Conservation (phyloP, 2,113 vertebrate species). For the Actenoides hombroni region DNA sequence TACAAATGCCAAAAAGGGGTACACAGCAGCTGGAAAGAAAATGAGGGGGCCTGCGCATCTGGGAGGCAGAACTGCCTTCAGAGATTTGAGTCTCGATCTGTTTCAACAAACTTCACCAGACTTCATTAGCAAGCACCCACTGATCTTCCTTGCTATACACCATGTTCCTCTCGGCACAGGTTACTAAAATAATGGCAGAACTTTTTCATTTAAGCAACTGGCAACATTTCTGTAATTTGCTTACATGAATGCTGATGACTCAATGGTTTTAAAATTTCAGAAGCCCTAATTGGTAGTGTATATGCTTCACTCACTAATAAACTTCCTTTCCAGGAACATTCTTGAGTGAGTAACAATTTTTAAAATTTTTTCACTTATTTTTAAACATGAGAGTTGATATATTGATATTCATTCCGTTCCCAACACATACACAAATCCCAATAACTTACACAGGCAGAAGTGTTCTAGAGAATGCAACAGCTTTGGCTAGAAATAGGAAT, state of each 20-base stretch:
- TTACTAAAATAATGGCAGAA: neutral
- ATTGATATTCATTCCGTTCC: neutral
- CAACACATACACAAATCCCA: neutral
- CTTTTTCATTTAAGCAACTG: neutral
- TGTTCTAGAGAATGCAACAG: neutral
- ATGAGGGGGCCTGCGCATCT: neutral
- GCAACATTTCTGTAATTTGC: neutral
- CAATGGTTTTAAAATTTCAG: neutral
- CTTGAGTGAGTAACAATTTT: neutral
- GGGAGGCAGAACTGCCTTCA: neutral
- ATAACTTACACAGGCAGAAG: neutral
- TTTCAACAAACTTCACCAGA: neutral
- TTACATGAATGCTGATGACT: neutral
- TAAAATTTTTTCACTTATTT: neutral
- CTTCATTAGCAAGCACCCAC: neutral
- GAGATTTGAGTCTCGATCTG: neutral
- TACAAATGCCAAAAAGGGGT: neutral
- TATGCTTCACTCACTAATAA: neutral
- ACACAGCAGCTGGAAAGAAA: neutral
- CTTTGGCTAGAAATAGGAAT: neutral
- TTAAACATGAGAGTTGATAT: neutral
- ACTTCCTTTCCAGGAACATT: neutral
- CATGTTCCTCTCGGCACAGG: neutral
- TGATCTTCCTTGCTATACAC: neutral
- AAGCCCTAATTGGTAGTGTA: neutral